Conservation (phyloP, 2,113 vertebrate species). For the Scomber colias region DNA sequence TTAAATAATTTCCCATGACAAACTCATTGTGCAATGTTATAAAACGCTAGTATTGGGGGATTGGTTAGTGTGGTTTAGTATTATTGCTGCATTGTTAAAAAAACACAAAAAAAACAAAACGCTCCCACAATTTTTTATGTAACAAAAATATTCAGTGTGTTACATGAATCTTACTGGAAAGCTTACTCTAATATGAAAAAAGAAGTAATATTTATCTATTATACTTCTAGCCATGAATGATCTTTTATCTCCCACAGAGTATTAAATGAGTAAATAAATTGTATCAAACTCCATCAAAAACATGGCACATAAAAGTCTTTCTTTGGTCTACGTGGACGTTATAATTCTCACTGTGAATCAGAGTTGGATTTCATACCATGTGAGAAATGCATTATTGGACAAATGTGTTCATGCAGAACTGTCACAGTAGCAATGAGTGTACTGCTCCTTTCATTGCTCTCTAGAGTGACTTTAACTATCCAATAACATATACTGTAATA, state of each 20-base stretch:
- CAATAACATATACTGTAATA: background rate
- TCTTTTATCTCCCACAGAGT: background rate
- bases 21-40: background rate
- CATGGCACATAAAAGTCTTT: background rate
- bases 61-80: background rate
- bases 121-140: too few species aligned
- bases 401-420: background rate
- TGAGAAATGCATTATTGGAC: slow-evolving; percentile 19
- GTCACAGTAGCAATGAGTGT: slow-evolving; percentile 16
- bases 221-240: too few species aligned
- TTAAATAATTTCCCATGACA: background rate
- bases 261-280: background rate
- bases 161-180: too few species aligned
- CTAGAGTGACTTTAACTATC: slow-evolving; percentile 4
- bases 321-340: background rate
- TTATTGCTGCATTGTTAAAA: too few species aligned
- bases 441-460: slow-evolving; percentile 28
- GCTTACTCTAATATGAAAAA: too few species aligned
- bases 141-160: too few species aligned
- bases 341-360: background rate
- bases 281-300: background rate
- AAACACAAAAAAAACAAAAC: too few species aligned
- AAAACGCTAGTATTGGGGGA: background rate
- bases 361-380: slow-evolving; percentile 3
- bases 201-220: too few species aligned